These are phyloP conservation scores for Torymus tubicola DNA, from an alignment of 2,888 invertebrate species.

Conservation along the genomic window DNA sequence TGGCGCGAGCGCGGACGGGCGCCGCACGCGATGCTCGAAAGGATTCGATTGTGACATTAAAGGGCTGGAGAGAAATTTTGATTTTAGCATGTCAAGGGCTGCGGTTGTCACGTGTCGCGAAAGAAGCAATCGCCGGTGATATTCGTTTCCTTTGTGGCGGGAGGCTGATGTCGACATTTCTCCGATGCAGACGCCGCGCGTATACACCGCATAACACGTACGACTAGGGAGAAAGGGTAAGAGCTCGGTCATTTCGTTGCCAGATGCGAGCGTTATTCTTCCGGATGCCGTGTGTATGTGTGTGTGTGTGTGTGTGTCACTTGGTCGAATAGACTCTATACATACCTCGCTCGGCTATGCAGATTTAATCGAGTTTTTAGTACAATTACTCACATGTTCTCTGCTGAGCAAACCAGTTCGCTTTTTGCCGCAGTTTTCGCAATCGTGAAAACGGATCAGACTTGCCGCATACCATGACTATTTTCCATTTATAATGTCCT, in stretches of 20 bases:
- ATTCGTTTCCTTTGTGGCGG: conserved; percentile 33
- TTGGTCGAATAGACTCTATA: too few species aligned
- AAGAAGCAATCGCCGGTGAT: conserved; percentile 41
- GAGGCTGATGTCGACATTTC: conserved; percentile 41
- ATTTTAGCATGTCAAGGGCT: conserved; percentile 31
- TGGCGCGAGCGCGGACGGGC: neutral
- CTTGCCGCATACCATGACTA: neutral
- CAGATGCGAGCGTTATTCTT: conserved; percentile 5
- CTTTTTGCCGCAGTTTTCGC: neutral
- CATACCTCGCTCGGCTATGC: too few species aligned
- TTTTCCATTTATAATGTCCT: neutral
- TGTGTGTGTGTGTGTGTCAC: neutral
- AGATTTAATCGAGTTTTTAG: too few species aligned
- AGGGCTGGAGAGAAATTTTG: conserved; percentile 15
- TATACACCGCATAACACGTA: neutral
- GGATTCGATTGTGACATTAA: conserved; percentile 28
- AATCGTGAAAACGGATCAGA: neutral
- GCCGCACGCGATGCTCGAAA: neutral
- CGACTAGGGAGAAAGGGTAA: neutral
- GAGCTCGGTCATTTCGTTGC: conserved; percentile 20
- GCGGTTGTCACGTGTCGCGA: conserved; percentile 28
- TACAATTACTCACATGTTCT: conserved; percentile 3
- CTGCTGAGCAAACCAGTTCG: neutral
- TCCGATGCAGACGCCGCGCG: neutral
- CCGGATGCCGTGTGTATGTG: neutral